Evolutionary conservation across 2,113 vertebrate genomes (phyloP), one percentile per base, ranked within the genome.

Genomic region (Corythaixoides concolor): DNA sequence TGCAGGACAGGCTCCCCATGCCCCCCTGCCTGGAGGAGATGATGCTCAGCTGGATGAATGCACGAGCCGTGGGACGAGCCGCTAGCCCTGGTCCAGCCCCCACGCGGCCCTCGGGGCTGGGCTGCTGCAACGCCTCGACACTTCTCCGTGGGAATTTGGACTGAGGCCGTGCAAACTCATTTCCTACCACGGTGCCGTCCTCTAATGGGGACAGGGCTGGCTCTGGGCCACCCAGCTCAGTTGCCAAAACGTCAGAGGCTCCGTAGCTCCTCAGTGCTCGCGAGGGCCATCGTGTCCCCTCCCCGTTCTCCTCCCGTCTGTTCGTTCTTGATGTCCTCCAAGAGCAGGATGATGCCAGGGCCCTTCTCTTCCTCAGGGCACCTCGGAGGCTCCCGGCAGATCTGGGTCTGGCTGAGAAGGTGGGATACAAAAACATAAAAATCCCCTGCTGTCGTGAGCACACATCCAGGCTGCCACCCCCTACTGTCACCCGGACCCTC

Each of bases 141-240:
- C 49, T 84, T 50, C 75, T 74, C 73, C 90, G 14, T 0, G 33
- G 90, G 83, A 68, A 62, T 77, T 73, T 87, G 96, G 92, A 76
- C 26, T 1, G 41, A 86, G 92, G 88, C 92, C 75, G 68, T 49
- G 73, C 92, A 95, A 96, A 78, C 93, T 92, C 95, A 28, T 64
- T 94, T 94, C 88, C 64, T 78, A 52, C 86, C 85, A 41, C 0
- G 1, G n/a, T 17, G 27, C 68, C 2, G 0, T 84, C 76, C 69
- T 84, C 35, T 86, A 11, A 81, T 11, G 41, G 91, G 91, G 72
- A 33, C 2, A 0, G 73, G 56, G 69, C 76, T 90, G 97, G 88
- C 90, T 70, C 13, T 2, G 60, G 67, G 90, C 88, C 93, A 60
- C 83, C 41, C 6, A 6, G 63, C 63, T 93, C 0, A 0, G 32